Evolutionary conservation across 2,888 invertebrate species (phyloP), one percentile per base, ranked within the genome.

Genomic region (Drosophila sordidapex): DNA sequence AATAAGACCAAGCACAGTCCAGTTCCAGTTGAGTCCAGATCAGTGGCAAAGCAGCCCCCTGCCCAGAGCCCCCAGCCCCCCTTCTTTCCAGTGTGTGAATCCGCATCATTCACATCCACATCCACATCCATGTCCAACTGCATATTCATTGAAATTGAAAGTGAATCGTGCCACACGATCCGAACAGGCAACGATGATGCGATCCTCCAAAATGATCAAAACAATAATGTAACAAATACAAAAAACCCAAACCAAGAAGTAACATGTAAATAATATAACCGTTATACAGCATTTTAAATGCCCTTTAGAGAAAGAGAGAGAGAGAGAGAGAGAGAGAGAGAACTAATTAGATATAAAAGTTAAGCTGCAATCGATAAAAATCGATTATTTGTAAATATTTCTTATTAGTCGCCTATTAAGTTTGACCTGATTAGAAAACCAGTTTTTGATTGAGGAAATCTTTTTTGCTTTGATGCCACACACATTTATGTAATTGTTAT

Each of bases 131-230:
- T 65, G 59, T 59, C 36, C 40, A 62, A 36, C 61, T 4, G 18
- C 56, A 63, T 57, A 82, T 76, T 53, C 83, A 82, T 81, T 87
- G 91, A 91, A 91, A 91, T 81, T 83, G 91, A 91, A 91, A 91
- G 91, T 91, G 91, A 91, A 88, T 91, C 92, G 85, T 89, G 79
- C 88, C 86, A 87, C 81, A 82, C 74, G 83, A 89, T 83, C 82
- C 81, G 83, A 49, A 61, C 60, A 52, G 63, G 36, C 77, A 66
- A 79, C 61, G 72, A 82, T 70, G 81, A 73, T 80, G 73, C 68
- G 81, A 83, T 83, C 83, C 84, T 83, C 84, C 64, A 56, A 83
- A 81, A 70, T 73, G 78, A 67, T 72, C 78, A 77, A 81, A 83
- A 81, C 70, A 85, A 88, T 82, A 87, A 79, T 82, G 73, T 59